A percentile compares a stretch with the other conserved stretches of the same genome.
These are phyloP conservation scores for Caenorhabditis japonica DNA, from an alignment of 2,888 invertebrate genomes.

Conservation along the genomic window DNA sequence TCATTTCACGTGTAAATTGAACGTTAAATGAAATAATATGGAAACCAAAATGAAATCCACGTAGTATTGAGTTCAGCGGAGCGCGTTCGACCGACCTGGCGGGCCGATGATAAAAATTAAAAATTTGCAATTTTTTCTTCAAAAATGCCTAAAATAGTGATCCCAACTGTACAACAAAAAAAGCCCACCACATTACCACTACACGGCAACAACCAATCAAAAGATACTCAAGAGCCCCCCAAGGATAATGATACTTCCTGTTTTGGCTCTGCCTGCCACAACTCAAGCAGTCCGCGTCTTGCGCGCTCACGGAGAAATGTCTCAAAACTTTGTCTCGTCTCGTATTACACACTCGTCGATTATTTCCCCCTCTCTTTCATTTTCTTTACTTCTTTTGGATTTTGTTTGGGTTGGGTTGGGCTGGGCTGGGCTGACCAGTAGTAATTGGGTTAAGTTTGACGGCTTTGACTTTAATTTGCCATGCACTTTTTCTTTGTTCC, in stretches of 20 bases:
- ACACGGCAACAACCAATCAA: constrained; percentile 27
- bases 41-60: too few species aligned
- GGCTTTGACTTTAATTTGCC: too few species aligned
- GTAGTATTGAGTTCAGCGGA: too few species aligned
- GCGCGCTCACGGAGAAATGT: constrained; percentile 32
- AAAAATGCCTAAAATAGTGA: too few species aligned
- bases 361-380: background rate
- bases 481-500: constrained; percentile 25
- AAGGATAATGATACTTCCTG: constrained; percentile 56
- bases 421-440: background rate
- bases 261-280: constrained; percentile 35
- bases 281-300: constrained; percentile 5
- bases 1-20: too few species aligned
- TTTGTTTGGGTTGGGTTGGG: too few species aligned
- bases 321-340: constrained; percentile 39
- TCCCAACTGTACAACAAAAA: too few species aligned
- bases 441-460: constrained; percentile 29
- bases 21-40: too few species aligned
- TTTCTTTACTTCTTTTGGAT: constrained; percentile 3
- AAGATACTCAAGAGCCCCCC: constrained; percentile 41
- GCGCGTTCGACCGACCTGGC: too few species aligned
- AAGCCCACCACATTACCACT: constrained; percentile 4
- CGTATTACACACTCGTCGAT: constrained; percentile 18
- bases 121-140: too few species aligned
- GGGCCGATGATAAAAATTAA: too few species aligned